Evolutionary conservation across 2,888 invertebrate species (phyloP).

Genomic region (Meganola albula): DNA sequence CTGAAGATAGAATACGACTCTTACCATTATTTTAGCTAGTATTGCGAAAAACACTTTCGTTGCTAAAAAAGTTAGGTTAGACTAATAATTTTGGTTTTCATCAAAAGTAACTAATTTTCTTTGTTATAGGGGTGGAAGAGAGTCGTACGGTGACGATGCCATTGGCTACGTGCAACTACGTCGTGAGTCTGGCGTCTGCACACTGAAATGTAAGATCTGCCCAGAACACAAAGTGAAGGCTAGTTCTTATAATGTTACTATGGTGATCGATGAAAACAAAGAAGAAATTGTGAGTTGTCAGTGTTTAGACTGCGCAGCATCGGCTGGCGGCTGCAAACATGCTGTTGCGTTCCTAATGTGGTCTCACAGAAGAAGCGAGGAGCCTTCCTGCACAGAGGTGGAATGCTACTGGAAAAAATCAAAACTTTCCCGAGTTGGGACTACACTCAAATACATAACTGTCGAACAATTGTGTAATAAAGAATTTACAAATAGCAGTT

Average conservation of each 20-base stretch:
- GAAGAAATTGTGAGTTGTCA: slow-evolving; percentile 3
- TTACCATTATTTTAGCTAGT: too few relatives aligned
- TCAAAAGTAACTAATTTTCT: background rate
- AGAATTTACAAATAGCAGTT: too few relatives aligned
- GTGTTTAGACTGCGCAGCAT: slow-evolving; percentile 13
- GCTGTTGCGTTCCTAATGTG: slow-evolving; percentile 11
- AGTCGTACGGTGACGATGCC: background rate
- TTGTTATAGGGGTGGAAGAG: background rate
- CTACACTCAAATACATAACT: too few relatives aligned
- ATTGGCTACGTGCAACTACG: slow-evolving; percentile 9
- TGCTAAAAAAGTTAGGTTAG: too few relatives aligned
- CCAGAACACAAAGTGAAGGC: slow-evolving; percentile 10
- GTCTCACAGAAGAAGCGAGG: slow-evolving; percentile 10
- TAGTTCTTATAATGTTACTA: slow-evolving; percentile 1
- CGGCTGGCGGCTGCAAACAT: slow-evolving; percentile 12
- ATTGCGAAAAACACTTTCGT: too few relatives aligned
- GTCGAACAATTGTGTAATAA: too few relatives aligned
- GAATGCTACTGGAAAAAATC: slow-evolving; percentile 11
- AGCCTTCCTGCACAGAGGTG: slow-evolving; percentile 8
- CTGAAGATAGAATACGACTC: too few relatives aligned
- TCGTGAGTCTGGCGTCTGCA: slow-evolving; percentile 5
- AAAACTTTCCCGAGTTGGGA: too few relatives aligned
- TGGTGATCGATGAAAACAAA: slow-evolving; percentile 1
- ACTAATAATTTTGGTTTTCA: too few relatives aligned
- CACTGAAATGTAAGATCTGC: slow-evolving; percentile 9